Percentiles rank a stretch among this genome's conserved stretches.
These are phyloP conservation scores for Aphodius sticticus DNA, from an alignment of 2,888 invertebrate species.

Conservation along the genomic window DNA sequence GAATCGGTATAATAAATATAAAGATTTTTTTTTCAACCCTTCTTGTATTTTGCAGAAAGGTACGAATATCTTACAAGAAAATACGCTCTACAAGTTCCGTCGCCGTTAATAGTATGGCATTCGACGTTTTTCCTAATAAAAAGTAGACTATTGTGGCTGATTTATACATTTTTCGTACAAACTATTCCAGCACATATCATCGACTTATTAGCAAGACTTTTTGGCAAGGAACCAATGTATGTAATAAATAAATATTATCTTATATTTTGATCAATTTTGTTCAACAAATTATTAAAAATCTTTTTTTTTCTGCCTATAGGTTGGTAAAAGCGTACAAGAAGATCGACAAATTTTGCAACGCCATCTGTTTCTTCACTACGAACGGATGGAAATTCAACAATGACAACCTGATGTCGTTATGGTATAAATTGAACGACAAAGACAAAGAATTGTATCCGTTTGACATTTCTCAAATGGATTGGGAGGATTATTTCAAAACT, in stretches of 20 bases:
- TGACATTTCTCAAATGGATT: constrained; percentile 75
- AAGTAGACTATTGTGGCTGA: constrained; percentile 63
- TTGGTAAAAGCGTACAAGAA: constrained; percentile 78
- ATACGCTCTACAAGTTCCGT: constrained; percentile 65
- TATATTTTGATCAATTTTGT: background rate
- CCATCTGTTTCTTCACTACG: constrained; percentile 82
- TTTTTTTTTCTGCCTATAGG: constrained; percentile 58
- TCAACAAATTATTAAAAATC: background rate
- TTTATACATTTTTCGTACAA: constrained; percentile 69
- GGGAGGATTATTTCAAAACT: constrained; percentile 75
- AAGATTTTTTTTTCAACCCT: too few relatives aligned
- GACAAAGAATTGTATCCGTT: constrained; percentile 68
- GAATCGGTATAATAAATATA: too few relatives aligned
- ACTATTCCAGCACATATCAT: constrained; percentile 65
- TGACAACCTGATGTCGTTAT: constrained; percentile 66
- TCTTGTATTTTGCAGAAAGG: constrained; percentile 52
- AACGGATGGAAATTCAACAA: constrained; percentile 79
- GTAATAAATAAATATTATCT: constrained; percentile 49
- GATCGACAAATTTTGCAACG: constrained; percentile 76
- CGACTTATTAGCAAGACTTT: constrained; percentile 35
- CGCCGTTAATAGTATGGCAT: constrained; percentile 68
- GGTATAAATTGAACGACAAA: constrained; percentile 64
- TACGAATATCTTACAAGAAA: constrained; percentile 65
- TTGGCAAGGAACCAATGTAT: constrained; percentile 73
- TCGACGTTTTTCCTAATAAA: constrained; percentile 70